Percentiles rank a stretch among this genome's conserved stretches.
Conservation (phyloP, 2,797 vertebrate genomes). For the Buceros bicornis region DNA sequence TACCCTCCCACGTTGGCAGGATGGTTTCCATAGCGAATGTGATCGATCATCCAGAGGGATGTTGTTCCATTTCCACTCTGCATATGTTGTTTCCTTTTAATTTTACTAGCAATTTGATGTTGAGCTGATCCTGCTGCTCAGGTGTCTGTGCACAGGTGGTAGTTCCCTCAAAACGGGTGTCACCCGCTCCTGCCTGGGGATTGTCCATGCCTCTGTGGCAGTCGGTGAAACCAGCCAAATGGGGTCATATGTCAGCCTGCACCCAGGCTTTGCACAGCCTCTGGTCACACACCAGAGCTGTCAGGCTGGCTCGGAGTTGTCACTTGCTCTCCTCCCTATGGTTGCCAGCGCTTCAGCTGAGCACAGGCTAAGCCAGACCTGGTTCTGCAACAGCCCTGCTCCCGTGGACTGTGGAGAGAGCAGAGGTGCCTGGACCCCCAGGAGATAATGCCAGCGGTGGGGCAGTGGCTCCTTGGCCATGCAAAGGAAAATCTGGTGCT, state of each 20-base stretch:
- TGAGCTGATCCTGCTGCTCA: not conserved
- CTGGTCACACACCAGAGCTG: not conserved
- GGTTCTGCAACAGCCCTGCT: not conserved
- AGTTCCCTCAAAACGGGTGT: not conserved
- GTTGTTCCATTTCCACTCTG: not conserved
- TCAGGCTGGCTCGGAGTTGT: not conserved
- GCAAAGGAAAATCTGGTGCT: not conserved
- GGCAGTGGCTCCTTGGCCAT: rapidly evolving
- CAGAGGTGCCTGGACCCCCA: rapidly evolving
- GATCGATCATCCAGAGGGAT: not conserved
- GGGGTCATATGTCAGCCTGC: not conserved
- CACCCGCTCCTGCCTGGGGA: rapidly evolving
- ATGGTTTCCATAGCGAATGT: not conserved
- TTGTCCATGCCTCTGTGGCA: not conserved
- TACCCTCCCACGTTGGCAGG: not conserved
- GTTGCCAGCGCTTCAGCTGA: not conserved
- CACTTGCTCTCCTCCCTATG: not conserved
- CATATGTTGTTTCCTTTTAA: not conserved
- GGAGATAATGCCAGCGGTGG: rapidly evolving
- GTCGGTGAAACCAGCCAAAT: too few relatives aligned
- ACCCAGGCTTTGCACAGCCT: not conserved
- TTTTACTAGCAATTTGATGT: rapidly evolving
- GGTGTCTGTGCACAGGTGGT: not conserved
- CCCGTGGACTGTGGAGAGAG: not conserved
- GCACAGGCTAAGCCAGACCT: rapidly evolving